Evolutionary conservation across 35 echinoderm and acorn worm species (phyloP).

Genomic region (Anneissia japonica): DNA sequence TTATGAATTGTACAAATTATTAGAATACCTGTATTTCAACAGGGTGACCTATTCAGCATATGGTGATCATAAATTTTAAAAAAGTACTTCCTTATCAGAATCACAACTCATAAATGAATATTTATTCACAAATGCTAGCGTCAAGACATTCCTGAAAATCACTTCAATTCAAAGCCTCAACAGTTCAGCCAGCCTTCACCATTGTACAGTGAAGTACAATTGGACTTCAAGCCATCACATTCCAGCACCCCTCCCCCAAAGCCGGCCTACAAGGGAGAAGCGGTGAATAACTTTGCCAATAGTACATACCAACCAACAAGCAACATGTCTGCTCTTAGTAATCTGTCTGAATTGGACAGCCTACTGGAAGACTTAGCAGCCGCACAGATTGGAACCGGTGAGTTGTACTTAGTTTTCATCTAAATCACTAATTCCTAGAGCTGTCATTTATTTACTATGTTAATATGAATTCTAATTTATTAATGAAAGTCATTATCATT

Average conservation of each 20-base stretch:
- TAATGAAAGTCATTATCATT: not conserved
- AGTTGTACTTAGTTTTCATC: not conserved
- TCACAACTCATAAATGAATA: too few species aligned
- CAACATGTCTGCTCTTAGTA: conserved; percentile 50
- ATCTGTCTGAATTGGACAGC: conserved; percentile 71
- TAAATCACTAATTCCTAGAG: not conserved
- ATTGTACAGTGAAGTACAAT: conserved; percentile 4
- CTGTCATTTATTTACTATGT: not conserved
- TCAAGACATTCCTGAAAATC: not conserved
- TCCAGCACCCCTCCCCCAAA: conserved; percentile 65
- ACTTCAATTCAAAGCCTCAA: conserved; percentile 28
- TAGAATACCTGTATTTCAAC: too few species aligned
- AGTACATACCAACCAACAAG: conserved; percentile 50
- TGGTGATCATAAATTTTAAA: too few species aligned
- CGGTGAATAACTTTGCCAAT: conserved; percentile 37
- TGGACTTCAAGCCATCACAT: conserved; percentile 4
- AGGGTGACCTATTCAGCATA: too few species aligned
- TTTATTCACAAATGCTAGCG: conserved; percentile 15
- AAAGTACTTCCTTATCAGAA: too few species aligned
- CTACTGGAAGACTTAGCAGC: conserved; percentile 79
- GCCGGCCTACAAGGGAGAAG: conserved; percentile 48
- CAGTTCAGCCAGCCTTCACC: conserved; percentile 43
- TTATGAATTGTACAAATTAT: too few species aligned
- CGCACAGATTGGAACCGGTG: conserved; percentile 77
- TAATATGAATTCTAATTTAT: not conserved